These are phyloP conservation scores for Leptopilina syphax DNA, from an alignment of 2,888 invertebrate species.

Conservation along the genomic window DNA sequence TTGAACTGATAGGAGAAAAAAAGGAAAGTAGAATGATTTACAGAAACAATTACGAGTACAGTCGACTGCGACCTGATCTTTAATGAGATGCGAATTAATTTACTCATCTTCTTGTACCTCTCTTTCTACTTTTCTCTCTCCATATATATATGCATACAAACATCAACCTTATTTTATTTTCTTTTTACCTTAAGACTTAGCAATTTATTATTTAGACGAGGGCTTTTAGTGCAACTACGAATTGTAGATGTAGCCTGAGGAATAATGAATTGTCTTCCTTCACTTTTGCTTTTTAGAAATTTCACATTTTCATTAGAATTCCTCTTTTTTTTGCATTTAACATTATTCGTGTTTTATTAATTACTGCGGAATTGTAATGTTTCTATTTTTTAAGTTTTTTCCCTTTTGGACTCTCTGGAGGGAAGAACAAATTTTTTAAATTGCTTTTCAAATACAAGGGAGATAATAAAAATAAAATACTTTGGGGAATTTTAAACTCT, in stretches of 20 bases:
- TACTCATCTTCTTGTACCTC: slow-evolving; percentile 19
- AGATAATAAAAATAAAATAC: no score
- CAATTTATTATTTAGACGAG: slow-evolving; percentile 39
- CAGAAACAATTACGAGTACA: slow-evolving; percentile 30
- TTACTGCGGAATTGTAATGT: slow-evolving; percentile 25
- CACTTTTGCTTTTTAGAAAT: slow-evolving; percentile 12
- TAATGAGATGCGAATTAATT: slow-evolving; percentile 37
- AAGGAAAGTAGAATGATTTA: slow-evolving; percentile 26
- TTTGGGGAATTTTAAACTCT: no score
- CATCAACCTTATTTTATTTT: neutral
- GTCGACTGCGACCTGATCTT: neutral
- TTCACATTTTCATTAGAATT: slow-evolving; percentile 32
- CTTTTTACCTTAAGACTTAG: neutral
- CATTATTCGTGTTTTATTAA: slow-evolving; percentile 23
- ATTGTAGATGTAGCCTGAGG: slow-evolving; percentile 17
- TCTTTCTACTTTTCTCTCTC: neutral
- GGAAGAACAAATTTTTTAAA: no score
- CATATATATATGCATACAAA: neutral
- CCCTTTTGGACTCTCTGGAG: neutral
- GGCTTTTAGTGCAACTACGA: slow-evolving; percentile 25
- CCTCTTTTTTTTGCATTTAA: neutral
- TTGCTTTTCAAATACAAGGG: no score
- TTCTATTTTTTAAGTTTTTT: neutral
- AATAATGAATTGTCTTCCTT: slow-evolving; percentile 33
- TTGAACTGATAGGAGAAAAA: slow-evolving; percentile 14